A percentile compares a stretch with the other conserved stretches of the same genome.
Evolutionary conservation across 1,140 invertebrate genomes (phyloP).

Genomic region (Chlorops oryzae): DNA sequence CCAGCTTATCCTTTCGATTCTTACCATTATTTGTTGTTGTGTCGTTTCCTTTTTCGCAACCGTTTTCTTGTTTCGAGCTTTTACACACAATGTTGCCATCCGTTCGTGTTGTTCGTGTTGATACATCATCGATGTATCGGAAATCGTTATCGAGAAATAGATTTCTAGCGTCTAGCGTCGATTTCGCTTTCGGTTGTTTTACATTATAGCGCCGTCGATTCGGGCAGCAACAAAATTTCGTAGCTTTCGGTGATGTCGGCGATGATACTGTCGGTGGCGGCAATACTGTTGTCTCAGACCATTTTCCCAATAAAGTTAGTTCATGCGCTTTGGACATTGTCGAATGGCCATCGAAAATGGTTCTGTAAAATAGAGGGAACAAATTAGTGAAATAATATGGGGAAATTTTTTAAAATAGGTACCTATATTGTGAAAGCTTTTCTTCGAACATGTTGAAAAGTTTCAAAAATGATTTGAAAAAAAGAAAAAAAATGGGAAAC

Average conservation of each 20-base stretch:
- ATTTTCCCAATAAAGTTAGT: slow-evolving; percentile 45
- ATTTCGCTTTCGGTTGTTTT: slow-evolving; percentile 33
- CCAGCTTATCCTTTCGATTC: background rate
- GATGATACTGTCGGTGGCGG: slow-evolving; percentile 29
- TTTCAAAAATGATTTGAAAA: slow-evolving; percentile 4
- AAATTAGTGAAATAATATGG: no score
- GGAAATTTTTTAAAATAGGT: no score
- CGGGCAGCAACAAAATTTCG: slow-evolving; percentile 42
- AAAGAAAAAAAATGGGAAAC: slow-evolving; percentile 9
- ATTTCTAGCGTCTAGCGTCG: slow-evolving; percentile 41
- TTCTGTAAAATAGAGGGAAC: slow-evolving; percentile 21
- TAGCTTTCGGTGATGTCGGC: slow-evolving; percentile 39
- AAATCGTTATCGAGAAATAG: slow-evolving; percentile 44
- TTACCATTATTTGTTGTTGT: no score
- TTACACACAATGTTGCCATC: no score
- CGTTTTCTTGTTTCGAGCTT: no score
- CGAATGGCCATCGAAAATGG: slow-evolving; percentile 41
- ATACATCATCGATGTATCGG: slow-evolving; percentile 45
- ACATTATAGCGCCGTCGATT: slow-evolving; percentile 40
- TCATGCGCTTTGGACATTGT: slow-evolving; percentile 47
- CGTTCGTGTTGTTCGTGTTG: slow-evolving; percentile 24
- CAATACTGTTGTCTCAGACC: slow-evolving; percentile 38
- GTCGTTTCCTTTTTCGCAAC: background rate
- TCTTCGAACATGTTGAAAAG: slow-evolving; percentile 2
- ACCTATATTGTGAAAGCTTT: no score